Percentiles rank a stretch among this genome's conserved stretches.
Conservation (phyloP, 2,797 vertebrate species). For the Gephyroberyx darwinii region DNA sequence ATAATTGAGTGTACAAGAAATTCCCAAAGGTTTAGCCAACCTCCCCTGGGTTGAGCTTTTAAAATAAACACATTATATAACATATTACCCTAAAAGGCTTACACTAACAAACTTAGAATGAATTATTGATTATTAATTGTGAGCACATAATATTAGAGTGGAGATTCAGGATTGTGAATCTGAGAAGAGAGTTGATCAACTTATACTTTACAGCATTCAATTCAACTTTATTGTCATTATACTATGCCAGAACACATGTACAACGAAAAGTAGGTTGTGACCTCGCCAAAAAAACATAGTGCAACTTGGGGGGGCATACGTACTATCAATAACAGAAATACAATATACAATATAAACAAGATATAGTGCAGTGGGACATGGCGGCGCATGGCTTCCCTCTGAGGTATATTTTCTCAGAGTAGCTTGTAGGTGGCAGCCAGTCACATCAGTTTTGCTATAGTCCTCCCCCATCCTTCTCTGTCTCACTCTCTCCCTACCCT, state of each 20-base stretch:
- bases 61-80: slow-evolving; percentile 76
- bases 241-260: too few species aligned
- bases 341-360: too few species aligned
- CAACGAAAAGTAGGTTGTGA: too few species aligned
- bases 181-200: slow-evolving; percentile 28
- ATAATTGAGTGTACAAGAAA: slow-evolving; percentile 61
- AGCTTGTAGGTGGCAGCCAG: slow-evolving; percentile 64
- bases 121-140: slow-evolving; percentile 45
- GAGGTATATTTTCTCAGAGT: slow-evolving; percentile 44
- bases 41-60: slow-evolving; percentile 60
- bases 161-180: background rate
- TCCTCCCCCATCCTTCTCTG: slow-evolving; percentile 40
- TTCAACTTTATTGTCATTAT: too few species aligned
- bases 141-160: slow-evolving; percentile 17
- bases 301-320: too few species aligned
- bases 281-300: too few species aligned
- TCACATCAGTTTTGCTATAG: slow-evolving; percentile 55
- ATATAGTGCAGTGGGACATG: background rate
- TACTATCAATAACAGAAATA: too few species aligned
- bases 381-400: slow-evolving; percentile 17
- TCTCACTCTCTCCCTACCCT: slow-evolving; percentile 40
- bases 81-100: slow-evolving; percentile 60
- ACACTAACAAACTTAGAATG: slow-evolving; percentile 47
- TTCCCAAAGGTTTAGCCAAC: slow-evolving; percentile 62
- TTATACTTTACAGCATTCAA: slow-evolving; percentile 19